Base-by-base conservation (phyloP, 2,888 invertebrate genomes). In the Patella ulyssiponensis region DNA sequence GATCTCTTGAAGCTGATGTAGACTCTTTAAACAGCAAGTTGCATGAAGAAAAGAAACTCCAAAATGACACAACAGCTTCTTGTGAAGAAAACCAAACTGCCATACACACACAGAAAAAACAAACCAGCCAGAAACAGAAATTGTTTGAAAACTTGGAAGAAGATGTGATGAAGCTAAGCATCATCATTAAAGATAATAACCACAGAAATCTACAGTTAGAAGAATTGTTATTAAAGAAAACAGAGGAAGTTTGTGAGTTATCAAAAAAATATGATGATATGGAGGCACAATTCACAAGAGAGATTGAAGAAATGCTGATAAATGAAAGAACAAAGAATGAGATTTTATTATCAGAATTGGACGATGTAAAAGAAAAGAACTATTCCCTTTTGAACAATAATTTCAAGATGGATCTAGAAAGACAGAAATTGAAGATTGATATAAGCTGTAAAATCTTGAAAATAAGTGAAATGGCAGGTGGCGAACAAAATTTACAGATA, bases 91-190 rank as follows among this genome's bases (percentile, higher is more conserved):
- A 52, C 56, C 58, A 44, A 23, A 23, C 15, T 56, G 14, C 58
- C 33, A 52, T 23, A 64, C 51, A 23, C 20, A 23, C 64, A 70
- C 23, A 53, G 51, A 54, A 52, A 52, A 17, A 64, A 1, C 44
- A 44, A 64, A 15, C 53, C 14, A 15, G 9, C 51, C 69, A 76
- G 71, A 69, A 58, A 54, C 69, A 52, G 23, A 71, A 64, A 75
- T 14, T 17, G 53, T n/a, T 53, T 23, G 17, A 73, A 56, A 52
- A 54, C 27, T 69, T 80, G 69, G 71, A 75, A 20, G 75, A 73
- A 52, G 44, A 64, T 12, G 33, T 76, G 15, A 44, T 44, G 44
- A 44, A 44, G 44, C 4, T 44, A 44, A 44, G 9, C 44, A 44
- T 7, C 44, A 44, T 44, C 44, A 44, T 44, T 44, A 7, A 17